These are phyloP conservation scores for Monarcha castaneiventris DNA, from an alignment of 2,113 vertebrate genomes.

Conservation along the genomic window DNA sequence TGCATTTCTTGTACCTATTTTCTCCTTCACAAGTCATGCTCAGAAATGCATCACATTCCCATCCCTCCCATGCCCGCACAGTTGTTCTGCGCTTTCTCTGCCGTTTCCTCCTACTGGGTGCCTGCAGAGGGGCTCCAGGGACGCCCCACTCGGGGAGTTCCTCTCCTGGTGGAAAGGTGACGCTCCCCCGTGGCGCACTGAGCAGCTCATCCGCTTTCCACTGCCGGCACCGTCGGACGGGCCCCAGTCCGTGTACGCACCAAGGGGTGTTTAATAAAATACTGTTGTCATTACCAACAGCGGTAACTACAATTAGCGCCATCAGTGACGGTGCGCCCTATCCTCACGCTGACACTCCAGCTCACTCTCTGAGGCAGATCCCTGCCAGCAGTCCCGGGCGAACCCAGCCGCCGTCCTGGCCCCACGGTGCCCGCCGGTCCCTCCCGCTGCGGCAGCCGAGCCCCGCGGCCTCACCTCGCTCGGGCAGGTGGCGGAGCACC, in stretches of 20 bases:
- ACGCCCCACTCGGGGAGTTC: accelerated
- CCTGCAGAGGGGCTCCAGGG: not conserved
- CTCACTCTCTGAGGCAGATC: not conserved
- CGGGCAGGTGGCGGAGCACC: slow-evolving; percentile 70
- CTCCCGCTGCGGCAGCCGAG: not conserved
- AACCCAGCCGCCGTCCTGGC: not conserved
- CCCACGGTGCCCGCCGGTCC: not conserved
- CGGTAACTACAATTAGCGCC: accelerated
- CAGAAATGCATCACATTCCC: not conserved
- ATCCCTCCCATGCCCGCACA: accelerated
- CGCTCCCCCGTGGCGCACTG: accelerated
- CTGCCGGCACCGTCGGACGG: accelerated
- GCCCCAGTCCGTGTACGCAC: accelerated
- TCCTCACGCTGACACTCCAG: not conserved
- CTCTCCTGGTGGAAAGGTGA: not conserved
- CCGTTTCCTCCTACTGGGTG: accelerated
- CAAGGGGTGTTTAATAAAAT: accelerated
- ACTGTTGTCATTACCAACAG: accelerated
- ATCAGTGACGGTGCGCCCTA: accelerated
- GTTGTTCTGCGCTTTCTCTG: accelerated
- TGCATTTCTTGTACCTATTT: too few relatives aligned
- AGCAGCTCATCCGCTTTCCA: accelerated
- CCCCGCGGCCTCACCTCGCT: slow-evolving; percentile 7
- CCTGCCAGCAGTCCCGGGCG: not conserved
- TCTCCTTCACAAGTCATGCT: not conserved